Percentiles rank a stretch among this genome's conserved stretches.
Conservation (phyloP, 92 coral and sea anemone species). For the Diadumene lineata region DNA sequence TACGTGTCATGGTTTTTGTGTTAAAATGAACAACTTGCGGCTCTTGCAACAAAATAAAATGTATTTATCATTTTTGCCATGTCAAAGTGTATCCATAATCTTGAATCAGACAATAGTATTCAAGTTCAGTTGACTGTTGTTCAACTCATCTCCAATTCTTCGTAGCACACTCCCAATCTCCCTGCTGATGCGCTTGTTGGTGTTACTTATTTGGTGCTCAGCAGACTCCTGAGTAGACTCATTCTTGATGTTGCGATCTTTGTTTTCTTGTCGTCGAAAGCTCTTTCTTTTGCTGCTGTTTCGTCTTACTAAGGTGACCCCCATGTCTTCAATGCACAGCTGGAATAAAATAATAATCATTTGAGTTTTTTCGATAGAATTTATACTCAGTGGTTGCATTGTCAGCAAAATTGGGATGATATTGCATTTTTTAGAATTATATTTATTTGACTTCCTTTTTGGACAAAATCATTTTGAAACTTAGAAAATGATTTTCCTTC, state of each 20-base stretch:
- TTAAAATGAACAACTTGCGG: neutral
- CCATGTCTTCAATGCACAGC: conserved; percentile 65
- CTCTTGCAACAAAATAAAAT: neutral
- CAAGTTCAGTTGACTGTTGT: conserved; percentile 80
- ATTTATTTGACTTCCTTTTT: no score
- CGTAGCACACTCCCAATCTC: conserved; percentile 91
- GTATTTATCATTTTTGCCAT: neutral
- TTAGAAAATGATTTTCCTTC: no score
- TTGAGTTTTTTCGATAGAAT: neutral
- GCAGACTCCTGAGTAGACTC: conserved; percentile 57
- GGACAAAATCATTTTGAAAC: no score
- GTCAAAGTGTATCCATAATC: neutral
- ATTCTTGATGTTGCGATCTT: conserved; percentile 68
- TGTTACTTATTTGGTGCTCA: conserved; percentile 50
- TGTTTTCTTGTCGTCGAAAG: conserved; percentile 83
- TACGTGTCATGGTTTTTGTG: no score
- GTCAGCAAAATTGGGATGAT: neutral
- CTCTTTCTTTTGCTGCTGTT: conserved; percentile 96
- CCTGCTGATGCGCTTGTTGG: conserved; percentile 60
- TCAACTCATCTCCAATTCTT: conserved; percentile 86
- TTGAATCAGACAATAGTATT: conserved; percentile 40
- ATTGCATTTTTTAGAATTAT: no score
- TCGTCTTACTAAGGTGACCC: conserved; percentile 80
- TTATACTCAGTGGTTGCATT: neutral
- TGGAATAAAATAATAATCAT: neutral